phyloP scores from a whole-genome alignment of 2,888 invertebrate species.

The Nudaria mundana region DNA sequence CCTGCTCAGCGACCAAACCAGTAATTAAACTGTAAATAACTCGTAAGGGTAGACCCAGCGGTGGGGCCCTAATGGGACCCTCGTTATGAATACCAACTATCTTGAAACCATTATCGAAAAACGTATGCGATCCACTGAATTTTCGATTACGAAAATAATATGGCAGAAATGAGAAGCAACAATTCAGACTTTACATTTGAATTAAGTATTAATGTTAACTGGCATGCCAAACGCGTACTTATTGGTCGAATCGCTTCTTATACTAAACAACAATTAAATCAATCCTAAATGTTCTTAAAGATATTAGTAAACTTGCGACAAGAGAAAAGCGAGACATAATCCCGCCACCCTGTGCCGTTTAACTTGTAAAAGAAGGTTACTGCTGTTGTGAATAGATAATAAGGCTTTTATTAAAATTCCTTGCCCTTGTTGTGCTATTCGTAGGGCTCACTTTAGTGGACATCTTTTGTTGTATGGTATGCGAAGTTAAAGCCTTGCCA shows the following conservation, averaged over 20 bases:
- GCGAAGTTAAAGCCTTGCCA: slow-evolving; percentile 51
- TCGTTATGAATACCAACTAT: slow-evolving; percentile 68
- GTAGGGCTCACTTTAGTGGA: slow-evolving; percentile 45
- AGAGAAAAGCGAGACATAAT: slow-evolving; percentile 47
- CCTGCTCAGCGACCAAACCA: slow-evolving; percentile 40
- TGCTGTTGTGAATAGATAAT: slow-evolving; percentile 75
- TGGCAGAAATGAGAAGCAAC: too few relatives aligned
- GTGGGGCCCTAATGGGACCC: slow-evolving; percentile 65
- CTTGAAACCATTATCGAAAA: slow-evolving; percentile 58
- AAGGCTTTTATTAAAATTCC: slow-evolving; percentile 79
- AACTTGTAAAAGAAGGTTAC: slow-evolving; percentile 73
- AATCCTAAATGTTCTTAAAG: slow-evolving; percentile 50
- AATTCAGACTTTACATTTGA: background rate
- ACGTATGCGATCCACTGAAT: slow-evolving; percentile 44
- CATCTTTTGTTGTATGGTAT: slow-evolving; percentile 65
- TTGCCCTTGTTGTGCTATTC: slow-evolving; percentile 70
- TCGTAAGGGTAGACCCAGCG: slow-evolving; percentile 65
- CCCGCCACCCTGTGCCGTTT: slow-evolving; percentile 53
- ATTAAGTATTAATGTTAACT: too few relatives aligned
- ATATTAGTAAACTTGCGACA: slow-evolving; percentile 63
- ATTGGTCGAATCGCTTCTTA: too few relatives aligned
- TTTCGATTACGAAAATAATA: too few relatives aligned
- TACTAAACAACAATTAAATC: slow-evolving; percentile 52
- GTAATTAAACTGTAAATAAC: slow-evolving; percentile 78
- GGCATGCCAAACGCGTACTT: too few relatives aligned